Conservation (phyloP, 2,113 vertebrate genomes). For the Hoplias malabaricus region DNA sequence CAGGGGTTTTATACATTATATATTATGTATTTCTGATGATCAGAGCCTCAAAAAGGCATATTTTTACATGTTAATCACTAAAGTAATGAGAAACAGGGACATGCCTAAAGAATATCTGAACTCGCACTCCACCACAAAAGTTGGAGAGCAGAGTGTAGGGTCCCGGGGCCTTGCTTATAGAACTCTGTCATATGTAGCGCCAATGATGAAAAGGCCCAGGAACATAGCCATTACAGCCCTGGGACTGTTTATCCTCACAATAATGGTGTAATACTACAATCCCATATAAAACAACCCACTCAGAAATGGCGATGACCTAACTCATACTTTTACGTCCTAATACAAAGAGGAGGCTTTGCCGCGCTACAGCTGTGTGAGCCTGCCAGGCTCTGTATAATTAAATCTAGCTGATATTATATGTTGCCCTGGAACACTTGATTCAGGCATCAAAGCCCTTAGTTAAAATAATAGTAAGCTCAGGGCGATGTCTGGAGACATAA, state of each 20-base stretch:
- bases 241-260: background rate
- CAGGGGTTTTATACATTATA: constrained; percentile 39
- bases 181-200: background rate
- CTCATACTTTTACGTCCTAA: constrained; percentile 9
- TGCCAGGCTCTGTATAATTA: constrained; percentile 39
- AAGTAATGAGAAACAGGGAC: constrained; percentile 16
- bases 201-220: background rate
- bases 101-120: background rate
- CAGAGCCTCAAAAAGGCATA: background rate
- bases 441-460: constrained; percentile 42
- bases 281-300: background rate
- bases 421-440: constrained; percentile 43
- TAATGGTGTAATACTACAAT: constrained; percentile 24
- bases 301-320: background rate
- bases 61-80: constrained; percentile 23
- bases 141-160: background rate
- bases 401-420: constrained; percentile 51
- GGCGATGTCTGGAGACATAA: constrained; percentile 59
- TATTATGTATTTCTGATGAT: constrained; percentile 21
- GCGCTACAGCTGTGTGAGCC: constrained; percentile 32
- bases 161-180: background rate
- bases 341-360: constrained; percentile 10
- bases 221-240: background rate
- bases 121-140: background rate
- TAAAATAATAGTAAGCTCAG: constrained; percentile 46